Evolutionary conservation across 2,797 vertebrate genomes (phyloP), one percentile per base, ranked within the genome.

Genomic region (Tachyglossus aculeatus): DNA sequence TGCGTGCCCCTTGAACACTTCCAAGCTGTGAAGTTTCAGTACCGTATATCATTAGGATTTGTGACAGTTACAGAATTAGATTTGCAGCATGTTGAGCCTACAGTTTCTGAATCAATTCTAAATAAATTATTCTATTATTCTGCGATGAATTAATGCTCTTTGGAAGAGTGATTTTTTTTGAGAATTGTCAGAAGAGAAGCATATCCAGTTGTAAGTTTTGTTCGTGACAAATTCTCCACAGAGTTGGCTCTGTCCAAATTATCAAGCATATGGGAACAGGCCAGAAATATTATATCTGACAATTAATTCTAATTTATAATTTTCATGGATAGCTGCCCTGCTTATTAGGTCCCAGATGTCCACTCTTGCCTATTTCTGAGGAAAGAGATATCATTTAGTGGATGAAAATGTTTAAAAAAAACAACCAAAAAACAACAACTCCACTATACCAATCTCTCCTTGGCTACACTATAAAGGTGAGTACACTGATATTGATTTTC

Each of bases 301-400:
- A 56, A 73, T 29, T 24, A 82, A 18, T n/a, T 19, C 24, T 15
- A 22, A 71, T 47, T 68, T 41, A 33, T 55, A 39, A 53, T 41
- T 66, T 62, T 59, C 10, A 52, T 3, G 41, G 8, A n/a, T 3
- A 25, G 22, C 45, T 61, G 11, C 16, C 78, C 69, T 13, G 5
- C 29, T 61, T 51, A 19, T 77, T 21, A 13, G 11, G 1, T 58
- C 37, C 56, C 47, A 52, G 0, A 0, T 22, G 6, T 43, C 1
- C 15, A 13, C 59, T 1, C 18, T 63, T 51, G 50, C 19, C 44
- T 13, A 68, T n/a, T 34, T 22, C 12, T 38, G 33, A 81, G 40
- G 2, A 4, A 68, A 73, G 72, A 66, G 16, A 36, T 11, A 44
- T 33, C 32, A 43, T 39, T 15, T 50, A 31, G 60, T 4, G 16